phyloP scores from a whole-genome alignment of 2,797 vertebrate species.

The Fratercula arctica region DNA sequence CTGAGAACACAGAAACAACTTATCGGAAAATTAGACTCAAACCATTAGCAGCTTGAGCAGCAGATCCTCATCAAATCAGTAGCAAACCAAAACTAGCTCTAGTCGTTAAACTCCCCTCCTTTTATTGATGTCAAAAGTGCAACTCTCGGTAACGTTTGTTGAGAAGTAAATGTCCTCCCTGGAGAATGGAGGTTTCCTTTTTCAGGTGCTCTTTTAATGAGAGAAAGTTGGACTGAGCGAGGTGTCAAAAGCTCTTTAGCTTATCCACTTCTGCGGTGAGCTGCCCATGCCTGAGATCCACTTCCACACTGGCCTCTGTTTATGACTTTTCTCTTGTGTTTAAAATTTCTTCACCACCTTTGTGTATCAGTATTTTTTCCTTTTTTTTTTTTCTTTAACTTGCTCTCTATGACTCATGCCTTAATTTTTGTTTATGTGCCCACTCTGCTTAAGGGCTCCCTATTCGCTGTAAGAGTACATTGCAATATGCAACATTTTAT shows the following conservation, averaged over 20 bases:
- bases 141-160: neutral
- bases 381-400: neutral
- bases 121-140: fast-evolving
- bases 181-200: neutral
- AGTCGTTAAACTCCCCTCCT: neutral
- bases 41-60: neutral
- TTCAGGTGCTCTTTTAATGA: neutral
- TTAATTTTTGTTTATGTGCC: slow-evolving; percentile 16
- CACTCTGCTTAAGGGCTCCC: neutral
- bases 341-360: neutral
- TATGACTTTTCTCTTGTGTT: neutral
- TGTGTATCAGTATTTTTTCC: neutral
- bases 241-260: neutral
- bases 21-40: neutral
- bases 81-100: neutral
- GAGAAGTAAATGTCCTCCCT: neutral
- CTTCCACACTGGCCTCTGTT: neutral
- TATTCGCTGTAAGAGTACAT: neutral
- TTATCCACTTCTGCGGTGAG: neutral
- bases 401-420: neutral
- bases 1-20: neutral
- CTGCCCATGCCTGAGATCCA: neutral
- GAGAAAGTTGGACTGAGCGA: neutral
- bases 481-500: neutral
- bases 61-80: neutral